These are phyloP conservation scores for Caretta caretta DNA, from an alignment of 2,113 vertebrate species.

Conservation along the genomic window DNA sequence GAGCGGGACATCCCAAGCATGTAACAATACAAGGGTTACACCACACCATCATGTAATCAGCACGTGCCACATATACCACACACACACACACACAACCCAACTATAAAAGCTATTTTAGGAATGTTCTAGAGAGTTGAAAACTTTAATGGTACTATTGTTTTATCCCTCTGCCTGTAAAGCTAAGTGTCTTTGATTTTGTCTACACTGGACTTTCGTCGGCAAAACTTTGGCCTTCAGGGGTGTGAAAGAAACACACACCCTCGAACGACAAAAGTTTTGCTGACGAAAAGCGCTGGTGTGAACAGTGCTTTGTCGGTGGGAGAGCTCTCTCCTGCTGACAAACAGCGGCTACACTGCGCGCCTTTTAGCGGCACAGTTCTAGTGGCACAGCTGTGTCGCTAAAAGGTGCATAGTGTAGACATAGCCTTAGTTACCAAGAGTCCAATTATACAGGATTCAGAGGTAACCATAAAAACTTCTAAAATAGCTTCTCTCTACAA, in stretches of 20 bases:
- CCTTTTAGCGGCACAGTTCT: too few relatives aligned
- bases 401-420: too few relatives aligned
- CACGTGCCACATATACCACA: background rate
- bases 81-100: background rate
- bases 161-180: background rate
- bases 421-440: background rate
- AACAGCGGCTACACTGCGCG: too few relatives aligned
- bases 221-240: too few relatives aligned
- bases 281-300: too few relatives aligned
- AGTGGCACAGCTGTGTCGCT: too few relatives aligned
- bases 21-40: slow-evolving; percentile 5
- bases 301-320: too few relatives aligned
- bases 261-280: too few relatives aligned
- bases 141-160: background rate
- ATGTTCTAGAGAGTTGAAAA: background rate
- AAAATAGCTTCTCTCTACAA: background rate
- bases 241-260: too few relatives aligned
- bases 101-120: background rate
- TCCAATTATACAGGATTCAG: background rate
- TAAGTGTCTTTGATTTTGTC: background rate
- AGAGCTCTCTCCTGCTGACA: too few relatives aligned
- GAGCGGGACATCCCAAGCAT: background rate
- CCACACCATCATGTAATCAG: background rate
- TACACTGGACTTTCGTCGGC: too few relatives aligned
- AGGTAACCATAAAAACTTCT: background rate